A percentile compares a stretch with the other conserved stretches of the same genome.
Evolutionary conservation across 2,888 invertebrate genomes (phyloP).

Genomic region (Hemicrepidius hirtus): DNA sequence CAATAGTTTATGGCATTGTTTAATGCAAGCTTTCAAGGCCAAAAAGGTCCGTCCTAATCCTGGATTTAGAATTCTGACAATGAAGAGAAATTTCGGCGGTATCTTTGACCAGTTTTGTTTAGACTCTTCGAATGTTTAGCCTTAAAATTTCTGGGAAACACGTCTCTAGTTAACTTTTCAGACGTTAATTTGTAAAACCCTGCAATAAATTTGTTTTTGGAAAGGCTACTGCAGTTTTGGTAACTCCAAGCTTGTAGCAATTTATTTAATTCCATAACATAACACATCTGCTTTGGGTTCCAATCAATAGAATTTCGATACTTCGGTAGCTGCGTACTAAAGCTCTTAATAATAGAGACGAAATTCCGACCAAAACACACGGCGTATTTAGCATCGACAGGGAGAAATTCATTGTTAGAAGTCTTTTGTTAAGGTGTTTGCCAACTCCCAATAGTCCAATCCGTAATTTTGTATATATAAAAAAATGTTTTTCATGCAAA

Average conservation of each 20-base stretch:
- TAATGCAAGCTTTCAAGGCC: constrained; percentile 50
- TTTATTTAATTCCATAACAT: constrained; percentile 44
- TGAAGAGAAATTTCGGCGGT: constrained; percentile 47
- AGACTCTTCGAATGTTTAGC: neutral
- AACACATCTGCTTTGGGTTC: constrained; percentile 44
- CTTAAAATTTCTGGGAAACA: neutral
- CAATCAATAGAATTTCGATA: constrained; percentile 50
- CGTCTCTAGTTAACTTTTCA: too few relatives aligned
- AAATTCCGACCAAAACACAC: constrained; percentile 47
- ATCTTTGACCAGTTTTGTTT: constrained; percentile 48
- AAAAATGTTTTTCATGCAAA: constrained; percentile 64
- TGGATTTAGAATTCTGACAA: constrained; percentile 50
- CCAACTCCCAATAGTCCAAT: constrained; percentile 53
- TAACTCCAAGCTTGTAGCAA: constrained; percentile 33
- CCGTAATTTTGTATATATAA: constrained; percentile 58
- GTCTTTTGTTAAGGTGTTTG: constrained; percentile 52
- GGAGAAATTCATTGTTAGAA: constrained; percentile 49
- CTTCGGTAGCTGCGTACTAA: constrained; percentile 42
- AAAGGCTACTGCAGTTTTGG: too few relatives aligned
- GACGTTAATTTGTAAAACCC: neutral
- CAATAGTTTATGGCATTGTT: constrained; percentile 54
- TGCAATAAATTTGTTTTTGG: neutral
- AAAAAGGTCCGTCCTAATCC: constrained; percentile 50
- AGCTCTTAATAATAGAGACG: constrained; percentile 46
- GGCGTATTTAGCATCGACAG: constrained; percentile 41